Conservation (phyloP, 2,797 vertebrate genomes). For the Spizella passerina region DNA sequence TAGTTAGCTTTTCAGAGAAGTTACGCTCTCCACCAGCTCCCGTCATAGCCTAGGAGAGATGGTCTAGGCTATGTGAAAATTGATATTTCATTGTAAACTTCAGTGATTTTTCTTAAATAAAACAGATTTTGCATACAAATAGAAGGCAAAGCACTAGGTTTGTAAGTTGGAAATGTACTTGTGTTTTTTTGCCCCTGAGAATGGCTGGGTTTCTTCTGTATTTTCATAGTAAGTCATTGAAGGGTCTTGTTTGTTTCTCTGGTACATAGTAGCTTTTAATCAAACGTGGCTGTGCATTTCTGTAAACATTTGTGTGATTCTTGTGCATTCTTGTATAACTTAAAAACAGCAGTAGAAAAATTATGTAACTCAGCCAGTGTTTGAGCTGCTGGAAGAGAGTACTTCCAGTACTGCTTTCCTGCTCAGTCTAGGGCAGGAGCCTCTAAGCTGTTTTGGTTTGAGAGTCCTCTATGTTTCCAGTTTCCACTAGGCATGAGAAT, state of each 20-base stretch:
- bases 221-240: not conserved
- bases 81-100: not conserved
- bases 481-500: not conserved
- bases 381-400: not conserved
- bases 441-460: not conserved
- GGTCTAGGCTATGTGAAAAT: not conserved
- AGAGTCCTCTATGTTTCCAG: not conserved
- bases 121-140: not conserved
- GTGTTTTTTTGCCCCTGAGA: not conserved
- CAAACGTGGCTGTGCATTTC: not conserved
- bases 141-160: not conserved
- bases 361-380: not conserved
- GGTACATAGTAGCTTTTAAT: not conserved
- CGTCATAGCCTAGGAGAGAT: accelerated
- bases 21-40: accelerated
- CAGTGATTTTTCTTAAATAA: not conserved
- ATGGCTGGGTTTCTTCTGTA: not conserved
- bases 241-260: not conserved
- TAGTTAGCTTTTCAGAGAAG: not conserved
- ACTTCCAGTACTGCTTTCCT: not conserved
- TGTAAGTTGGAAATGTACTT: not conserved
- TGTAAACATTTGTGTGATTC: not conserved
- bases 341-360: not conserved
- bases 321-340: not conserved
- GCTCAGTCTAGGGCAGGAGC: not conserved